Percentiles rank a stretch among this genome's conserved stretches.
Conservation (phyloP, 2,113 vertebrate species). For the Takifugu flavidus region DNA sequence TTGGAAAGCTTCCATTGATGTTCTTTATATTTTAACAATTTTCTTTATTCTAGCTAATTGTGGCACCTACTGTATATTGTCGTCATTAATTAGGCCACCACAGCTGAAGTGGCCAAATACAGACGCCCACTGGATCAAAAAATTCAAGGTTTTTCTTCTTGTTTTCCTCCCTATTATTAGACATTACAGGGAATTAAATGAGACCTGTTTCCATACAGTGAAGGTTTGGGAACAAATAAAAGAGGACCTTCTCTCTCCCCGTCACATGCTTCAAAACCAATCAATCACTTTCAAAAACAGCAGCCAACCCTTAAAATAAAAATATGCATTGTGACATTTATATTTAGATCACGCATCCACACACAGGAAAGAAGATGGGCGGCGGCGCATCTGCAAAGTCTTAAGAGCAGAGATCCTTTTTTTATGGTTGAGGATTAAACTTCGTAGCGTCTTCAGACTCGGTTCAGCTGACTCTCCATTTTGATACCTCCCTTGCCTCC, state of each 20-base stretch:
- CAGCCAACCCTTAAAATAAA: conserved; percentile 37
- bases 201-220: conserved; percentile 26
- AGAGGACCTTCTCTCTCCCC: background rate
- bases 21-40: background rate
- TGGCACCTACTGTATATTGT: background rate
- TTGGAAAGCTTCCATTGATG: too few relatives aligned
- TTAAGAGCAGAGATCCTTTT: conserved; percentile 52
- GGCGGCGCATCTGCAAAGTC: conserved; percentile 56
- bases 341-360: conserved; percentile 47
- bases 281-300: conserved; percentile 16
- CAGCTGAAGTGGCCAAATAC: background rate
- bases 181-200: conserved; percentile 15
- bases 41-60: background rate
- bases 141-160: conserved; percentile 7
- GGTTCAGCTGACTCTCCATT: conserved; percentile 36
- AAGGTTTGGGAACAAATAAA: conserved; percentile 24
- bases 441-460: conserved; percentile 27
- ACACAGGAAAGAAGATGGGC: conserved; percentile 42
- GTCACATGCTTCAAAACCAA: background rate
- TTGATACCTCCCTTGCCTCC: conserved; percentile 5
- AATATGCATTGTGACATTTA: conserved; percentile 40
- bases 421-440: conserved; percentile 27
- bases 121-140: conserved; percentile 4
- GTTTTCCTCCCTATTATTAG: conserved; percentile 10
- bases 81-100: background rate